Evolutionary conservation across 2,888 invertebrate genomes (phyloP).

Genomic region (Diadegma fenestrale): DNA sequence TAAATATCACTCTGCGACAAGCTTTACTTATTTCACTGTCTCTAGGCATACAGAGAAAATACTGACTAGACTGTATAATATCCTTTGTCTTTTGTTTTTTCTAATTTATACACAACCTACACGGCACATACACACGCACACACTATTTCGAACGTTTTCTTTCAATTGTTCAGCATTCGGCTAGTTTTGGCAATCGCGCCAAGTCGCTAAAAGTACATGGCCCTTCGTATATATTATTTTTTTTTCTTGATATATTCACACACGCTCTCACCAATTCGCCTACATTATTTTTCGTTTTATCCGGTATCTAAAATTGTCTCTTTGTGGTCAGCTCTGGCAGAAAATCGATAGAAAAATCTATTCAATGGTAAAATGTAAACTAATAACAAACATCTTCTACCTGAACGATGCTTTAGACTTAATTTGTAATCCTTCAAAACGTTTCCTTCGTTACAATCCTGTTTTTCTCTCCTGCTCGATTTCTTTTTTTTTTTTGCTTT

Average conservation of each 20-base stretch:
- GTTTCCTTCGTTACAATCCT: conserved; percentile 14
- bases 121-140: conserved; percentile 19
- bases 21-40: conserved; percentile 53
- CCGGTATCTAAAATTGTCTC: conserved; percentile 69
- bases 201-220: conserved; percentile 28
- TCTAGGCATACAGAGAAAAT: conserved; percentile 63
- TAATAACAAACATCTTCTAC: conserved; percentile 51
- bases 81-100: conserved; percentile 45
- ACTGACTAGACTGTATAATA: conserved; percentile 67
- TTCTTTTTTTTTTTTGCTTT: conserved; percentile 30
- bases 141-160: conserved; percentile 10
- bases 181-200: conserved; percentile 12
- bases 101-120: conserved; percentile 67
- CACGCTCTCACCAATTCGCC: conserved; percentile 32
- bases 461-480: conserved; percentile 12
- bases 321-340: conserved; percentile 65
- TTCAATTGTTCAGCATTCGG: conserved; percentile 11
- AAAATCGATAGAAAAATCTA: conserved; percentile 70
- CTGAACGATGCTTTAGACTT: conserved; percentile 32
- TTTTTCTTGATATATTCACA: conserved; percentile 22
- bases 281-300: conserved; percentile 64
- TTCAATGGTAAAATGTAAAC: conserved; percentile 58
- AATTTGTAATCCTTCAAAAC: conserved; percentile 8
- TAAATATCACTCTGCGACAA: conserved; percentile 64
- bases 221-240: conserved; percentile 18